A percentile compares a stretch with the other conserved stretches of the same genome.
These are phyloP conservation scores for Formica aserva DNA, from an alignment of 2,888 invertebrate genomes.

Conservation along the genomic window DNA sequence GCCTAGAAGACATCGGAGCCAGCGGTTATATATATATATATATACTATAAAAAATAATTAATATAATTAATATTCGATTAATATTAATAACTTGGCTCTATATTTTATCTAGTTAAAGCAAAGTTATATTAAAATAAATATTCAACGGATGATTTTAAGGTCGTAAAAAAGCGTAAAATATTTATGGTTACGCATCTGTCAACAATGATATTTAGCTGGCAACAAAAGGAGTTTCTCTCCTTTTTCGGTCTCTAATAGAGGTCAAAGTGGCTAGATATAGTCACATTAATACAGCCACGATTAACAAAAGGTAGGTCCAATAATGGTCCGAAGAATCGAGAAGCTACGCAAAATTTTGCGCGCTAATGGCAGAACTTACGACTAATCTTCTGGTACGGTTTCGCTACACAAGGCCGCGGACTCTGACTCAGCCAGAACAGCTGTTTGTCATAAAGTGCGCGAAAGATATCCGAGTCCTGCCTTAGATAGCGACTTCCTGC, in stretches of 20 bases:
- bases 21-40: not conserved
- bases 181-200: not conserved
- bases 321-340: not conserved
- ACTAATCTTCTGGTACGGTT: constrained; percentile 74
- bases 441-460: constrained; percentile 78
- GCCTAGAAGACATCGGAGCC: too few relatives aligned
- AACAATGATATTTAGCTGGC: not conserved
- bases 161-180: not conserved
- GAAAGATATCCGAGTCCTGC: constrained; percentile 76
- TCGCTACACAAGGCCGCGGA: constrained; percentile 75
- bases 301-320: too few relatives aligned
- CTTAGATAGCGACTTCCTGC: constrained; percentile 83
- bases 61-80: too few relatives aligned
- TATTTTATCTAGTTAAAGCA: not conserved
- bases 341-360: not conserved
- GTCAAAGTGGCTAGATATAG: not conserved
- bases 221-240: not conserved
- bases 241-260: not conserved
- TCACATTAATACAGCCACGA: too few relatives aligned
- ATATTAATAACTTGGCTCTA: not conserved
- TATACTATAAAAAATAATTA: too few relatives aligned
- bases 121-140: not conserved
- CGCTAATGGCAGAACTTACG: constrained; percentile 31
- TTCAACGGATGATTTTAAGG: not conserved
- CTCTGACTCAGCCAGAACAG: constrained; percentile 78